Base-by-base conservation (phyloP, 2,113 vertebrate species). In the Paramormyrops kingsleyae region DNA sequence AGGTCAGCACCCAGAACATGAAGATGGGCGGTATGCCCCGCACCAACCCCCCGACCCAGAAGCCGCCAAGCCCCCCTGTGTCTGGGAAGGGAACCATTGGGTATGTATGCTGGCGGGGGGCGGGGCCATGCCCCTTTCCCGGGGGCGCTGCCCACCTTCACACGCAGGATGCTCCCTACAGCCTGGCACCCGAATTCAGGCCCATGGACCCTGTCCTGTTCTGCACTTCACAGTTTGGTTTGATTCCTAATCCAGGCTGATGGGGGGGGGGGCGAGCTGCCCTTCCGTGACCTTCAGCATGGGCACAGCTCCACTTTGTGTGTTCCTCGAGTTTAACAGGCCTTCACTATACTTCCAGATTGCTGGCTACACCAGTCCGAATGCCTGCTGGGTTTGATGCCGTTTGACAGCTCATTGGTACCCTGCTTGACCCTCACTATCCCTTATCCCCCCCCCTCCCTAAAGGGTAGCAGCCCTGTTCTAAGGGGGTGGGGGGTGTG, bases 1-100 rank as follows among this genome's bases (percentile, higher is more conserved):
- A 99, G 99, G 99, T 99, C 94, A 99, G 98, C 90, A 97, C 98
- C 91, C 99, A 99, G 96, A 99, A 98, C 91, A 99, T 99, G 98
- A 99, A 99, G 96, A 97, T 98, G 90, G 99, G 98, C 77, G 97
- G 95, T 74, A 96, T 99, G 91, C 98, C 98, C 77, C 98, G 98
- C 92, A 97, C 97, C 66, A 98, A 96, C 70, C 97, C 97, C 39
- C 98, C 97, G 52, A 98, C 97, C 47, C 98, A 99, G 95, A 99
- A 99, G 90, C 98, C 98, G 0, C 98, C 98, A 42, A 99, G 98
- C 70, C 98, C 98, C 31, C 97, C 98, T 0, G 94, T 97, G 94
- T 95, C 97, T 7, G 97, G 97, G 89, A 98, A 97, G 93, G 97
- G 97, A 93, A 99, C 97, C 59, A 95, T 99, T 91, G 98, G 98